Evolutionary conservation across 2,888 invertebrate genomes (phyloP), one percentile per base, ranked within the genome.

Genomic region (Cosmopolites sordidus): DNA sequence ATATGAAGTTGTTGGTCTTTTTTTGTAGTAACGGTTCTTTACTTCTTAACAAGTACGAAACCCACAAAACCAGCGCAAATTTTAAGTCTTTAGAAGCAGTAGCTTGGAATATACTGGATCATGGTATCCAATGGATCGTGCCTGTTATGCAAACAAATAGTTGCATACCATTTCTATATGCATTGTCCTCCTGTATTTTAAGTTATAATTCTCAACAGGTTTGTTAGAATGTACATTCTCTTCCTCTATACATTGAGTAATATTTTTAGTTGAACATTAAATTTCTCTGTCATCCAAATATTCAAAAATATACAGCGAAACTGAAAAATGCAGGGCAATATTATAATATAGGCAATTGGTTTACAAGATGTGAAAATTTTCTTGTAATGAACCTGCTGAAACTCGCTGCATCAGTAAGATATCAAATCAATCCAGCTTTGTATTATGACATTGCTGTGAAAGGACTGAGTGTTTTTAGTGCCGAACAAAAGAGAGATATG

Each of bases 361-460:
- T 82, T 65, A 81, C 83, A 0, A 81, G 82, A 73, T 76, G 79
- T 62, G 86, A 86, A 73, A 76, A 78, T 6, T 76, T 78, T 53
- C 72, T 85, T 8, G 64, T 82, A 5, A 76, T 78, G 62, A 78
- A 76, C 64, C 69, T 78, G 49, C 66, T 82, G 18, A 79, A 76
- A 66, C 66, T 78, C 30, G 74, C 70, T 1, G 61, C 69, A 11
- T 37, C 51, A 2, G 59, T 71, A n/a, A 69, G 64, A 47, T 58
- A 61, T n/a, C 51, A 74, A 29, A 62, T 79, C 1, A 74, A 76
- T 48, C 80, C 80, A 60, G 77, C 79, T 18, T 56, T 78, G n/a
- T 68, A 78, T 43, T 83, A 80, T 63, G 72, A 76, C 45, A 70
- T 83, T 38, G 79, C 82, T 6, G 83, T 79, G 53, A 85, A 82